phyloP scores from a whole-genome alignment of 1,140 invertebrate genomes.

The Propsilocerus akamusi region DNA sequence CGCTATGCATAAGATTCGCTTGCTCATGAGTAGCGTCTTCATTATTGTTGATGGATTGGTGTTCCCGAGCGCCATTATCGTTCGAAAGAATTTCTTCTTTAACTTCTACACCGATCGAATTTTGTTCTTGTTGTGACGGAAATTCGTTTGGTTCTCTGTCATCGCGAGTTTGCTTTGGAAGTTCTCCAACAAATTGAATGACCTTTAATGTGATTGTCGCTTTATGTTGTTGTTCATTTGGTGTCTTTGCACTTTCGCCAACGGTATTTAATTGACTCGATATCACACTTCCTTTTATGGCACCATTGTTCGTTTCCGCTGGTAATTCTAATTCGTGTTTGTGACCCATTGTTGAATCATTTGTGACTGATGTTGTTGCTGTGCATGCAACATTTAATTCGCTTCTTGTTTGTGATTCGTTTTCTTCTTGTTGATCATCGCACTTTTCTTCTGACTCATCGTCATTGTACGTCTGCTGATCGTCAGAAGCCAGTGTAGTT shows the following conservation, averaged over 20 bases:
- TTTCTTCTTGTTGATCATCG: background rate
- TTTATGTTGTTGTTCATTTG: background rate
- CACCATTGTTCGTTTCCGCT: background rate
- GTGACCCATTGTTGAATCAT: background rate
- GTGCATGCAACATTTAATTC: background rate
- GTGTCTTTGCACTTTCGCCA: background rate
- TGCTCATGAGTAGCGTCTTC: background rate
- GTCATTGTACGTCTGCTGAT: background rate
- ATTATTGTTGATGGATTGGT: background rate
- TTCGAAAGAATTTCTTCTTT: background rate
- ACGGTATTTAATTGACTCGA: no score
- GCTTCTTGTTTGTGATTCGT: background rate
- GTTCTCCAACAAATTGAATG: background rate
- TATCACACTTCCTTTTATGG: no score
- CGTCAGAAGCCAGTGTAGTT: background rate
- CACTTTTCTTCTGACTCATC: background rate
- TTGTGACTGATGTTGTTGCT: background rate
- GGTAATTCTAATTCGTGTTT: background rate
- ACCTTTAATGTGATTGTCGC: background rate
- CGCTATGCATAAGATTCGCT: no score
- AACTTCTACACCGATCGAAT: background rate
- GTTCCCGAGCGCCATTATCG: no score
- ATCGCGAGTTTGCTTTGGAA: background rate
- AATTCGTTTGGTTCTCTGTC: background rate
- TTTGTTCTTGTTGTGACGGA: background rate